phyloP scores from a whole-genome alignment of 2,888 invertebrate species.

The Smittia aterrima region DNA sequence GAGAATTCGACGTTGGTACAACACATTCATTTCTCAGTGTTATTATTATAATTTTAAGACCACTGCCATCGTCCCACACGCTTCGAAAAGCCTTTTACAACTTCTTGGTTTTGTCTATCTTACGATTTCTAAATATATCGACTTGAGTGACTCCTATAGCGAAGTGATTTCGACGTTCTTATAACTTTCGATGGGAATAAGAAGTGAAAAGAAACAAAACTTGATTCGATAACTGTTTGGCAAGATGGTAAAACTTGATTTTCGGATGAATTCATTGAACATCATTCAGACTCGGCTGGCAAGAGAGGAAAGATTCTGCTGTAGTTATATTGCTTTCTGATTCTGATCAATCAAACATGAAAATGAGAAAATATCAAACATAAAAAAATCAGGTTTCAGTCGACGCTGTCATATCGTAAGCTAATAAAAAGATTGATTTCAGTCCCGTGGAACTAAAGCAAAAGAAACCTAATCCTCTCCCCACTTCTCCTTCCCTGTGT shows the following conservation, averaged over 20 bases:
- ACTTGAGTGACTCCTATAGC: conserved; percentile 19
- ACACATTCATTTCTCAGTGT: background rate
- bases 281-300: background rate
- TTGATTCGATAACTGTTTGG: conserved; percentile 16
- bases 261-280: conserved; percentile 17
- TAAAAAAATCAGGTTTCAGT: conserved; percentile 33
- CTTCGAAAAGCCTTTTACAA: conserved; percentile 31
- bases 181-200: background rate
- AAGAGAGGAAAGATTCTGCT: background rate
- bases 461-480: conserved; percentile 23
- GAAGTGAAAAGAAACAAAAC: background rate
- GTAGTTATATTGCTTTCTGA: conserved; percentile 6
- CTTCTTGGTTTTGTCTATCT: conserved; percentile 23
- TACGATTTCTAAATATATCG: conserved; percentile 19
- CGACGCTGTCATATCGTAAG: background rate
- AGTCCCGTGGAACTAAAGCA: conserved; percentile 1
- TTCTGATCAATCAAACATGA: conserved; percentile 36
- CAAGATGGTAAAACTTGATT: conserved; percentile 14
- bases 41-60: conserved; percentile 39
- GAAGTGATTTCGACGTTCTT: background rate
- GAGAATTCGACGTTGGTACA: background rate
- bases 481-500: background rate
- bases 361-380: conserved; percentile 23
- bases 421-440: conserved; percentile 40
- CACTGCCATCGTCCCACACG: conserved; percentile 38